Evolutionary conservation across 2,888 invertebrate species (phyloP).

Genomic region (Protodeltote pygarga): DNA sequence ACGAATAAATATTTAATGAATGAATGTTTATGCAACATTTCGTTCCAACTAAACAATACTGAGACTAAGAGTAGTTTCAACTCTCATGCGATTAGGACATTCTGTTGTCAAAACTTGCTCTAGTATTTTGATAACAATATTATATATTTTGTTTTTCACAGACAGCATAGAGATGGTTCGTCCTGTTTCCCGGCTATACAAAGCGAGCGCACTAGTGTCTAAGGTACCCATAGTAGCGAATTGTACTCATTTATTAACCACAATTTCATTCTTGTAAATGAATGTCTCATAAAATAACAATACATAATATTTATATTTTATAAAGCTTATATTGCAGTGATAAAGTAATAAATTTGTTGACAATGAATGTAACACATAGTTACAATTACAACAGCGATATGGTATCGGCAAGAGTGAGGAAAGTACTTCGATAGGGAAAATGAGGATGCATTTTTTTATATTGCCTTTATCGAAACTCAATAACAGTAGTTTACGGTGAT

Average conservation of each 20-base stretch:
- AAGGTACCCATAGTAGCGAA: neutral
- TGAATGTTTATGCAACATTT: slow-evolving; percentile 45
- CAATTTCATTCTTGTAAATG: slow-evolving; percentile 7
- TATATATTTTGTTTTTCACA: slow-evolving; percentile 35
- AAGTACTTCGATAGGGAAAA: slow-evolving; percentile 17
- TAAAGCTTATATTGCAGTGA: slow-evolving; percentile 8
- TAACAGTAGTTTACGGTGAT: slow-evolving; percentile 37
- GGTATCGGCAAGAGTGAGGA: slow-evolving; percentile 8
- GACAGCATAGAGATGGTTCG: slow-evolving; percentile 2
- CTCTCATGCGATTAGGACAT: slow-evolving; percentile 59
- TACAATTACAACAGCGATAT: slow-evolving; percentile 7
- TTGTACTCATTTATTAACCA: neutral
- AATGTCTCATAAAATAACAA: slow-evolving; percentile 3
- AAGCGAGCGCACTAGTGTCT: neutral
- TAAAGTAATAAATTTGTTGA: slow-evolving; percentile 7
- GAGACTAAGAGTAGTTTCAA: slow-evolving; percentile 49
- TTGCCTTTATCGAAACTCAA: slow-evolving; percentile 48
- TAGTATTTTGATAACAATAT: slow-evolving; percentile 63
- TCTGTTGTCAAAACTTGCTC: slow-evolving; percentile 60
- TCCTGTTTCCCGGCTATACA: slow-evolving; percentile 1
- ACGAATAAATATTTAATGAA: slow-evolving; percentile 28
- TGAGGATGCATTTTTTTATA: slow-evolving; percentile 9
- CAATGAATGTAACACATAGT: slow-evolving; percentile 23
- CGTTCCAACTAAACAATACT: slow-evolving; percentile 59
- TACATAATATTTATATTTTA: slow-evolving; percentile 9